Base-by-base conservation (phyloP, 2,888 invertebrate species). In the Fissipunctia ypsillon region DNA sequence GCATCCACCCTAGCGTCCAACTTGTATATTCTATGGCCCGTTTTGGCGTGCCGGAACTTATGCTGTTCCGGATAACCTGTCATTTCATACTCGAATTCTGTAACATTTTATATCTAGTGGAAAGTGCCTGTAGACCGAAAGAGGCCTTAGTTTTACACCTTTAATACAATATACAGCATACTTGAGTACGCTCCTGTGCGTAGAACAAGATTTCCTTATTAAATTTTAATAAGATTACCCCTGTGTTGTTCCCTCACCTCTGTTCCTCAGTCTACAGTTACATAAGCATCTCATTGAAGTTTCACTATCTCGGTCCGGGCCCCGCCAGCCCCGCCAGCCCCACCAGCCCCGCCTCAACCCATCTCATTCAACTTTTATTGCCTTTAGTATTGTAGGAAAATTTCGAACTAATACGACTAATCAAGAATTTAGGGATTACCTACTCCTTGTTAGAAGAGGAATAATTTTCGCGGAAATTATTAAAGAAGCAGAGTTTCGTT, bases 281-380 rank as follows among this genome's bases (percentile, higher is more conserved):
- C 91, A 90, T 92, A 93, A 93, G 90, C 84, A 85, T 83, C 90
- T 91, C 90, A 91, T 92, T 91, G 92, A 92, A 92, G 91, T 93
- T 93, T 92, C 90, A 93, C 92, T 87, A 87, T 71, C 73, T 67
- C 79, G 38, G 28, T 12, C 73, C 50, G 78, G 41, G 66, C 35
- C 56, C 14, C 80, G 31, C 31, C 70, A 31, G 25, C 31, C 6
- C 71, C 82, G 83, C 78, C 81, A 45, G 66, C 41, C 54, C 7
- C 80, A 19, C 22, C 73, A 28, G 41, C 41, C 9, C 73, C 82
- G 83, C 78, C 81, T 85, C 82, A 77, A 48, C 75, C 82, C 85
- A 84, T 79, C 90, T 88, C 88, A 91, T 90, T 88, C 87, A 88
- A 89, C 88, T 89, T 91, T 90, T 88, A 89, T 90, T 86, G 78